Evolutionary conservation across 2,888 invertebrate species (phyloP).

Genomic region (Lepeophtheirus nordmannii): DNA sequence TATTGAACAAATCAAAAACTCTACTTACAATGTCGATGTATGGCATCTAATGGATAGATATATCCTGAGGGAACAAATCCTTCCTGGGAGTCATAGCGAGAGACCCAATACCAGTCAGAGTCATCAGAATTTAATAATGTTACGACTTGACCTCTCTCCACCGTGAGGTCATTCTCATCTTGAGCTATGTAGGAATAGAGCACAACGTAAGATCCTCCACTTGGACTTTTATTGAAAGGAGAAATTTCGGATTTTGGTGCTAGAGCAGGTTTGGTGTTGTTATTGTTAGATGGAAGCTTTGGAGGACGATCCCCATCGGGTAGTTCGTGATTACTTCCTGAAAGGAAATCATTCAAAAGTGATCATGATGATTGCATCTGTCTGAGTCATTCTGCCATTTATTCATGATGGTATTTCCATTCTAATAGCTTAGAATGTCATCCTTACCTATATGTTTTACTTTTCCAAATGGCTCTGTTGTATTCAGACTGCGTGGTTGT

Average conservation of each 20-base stretch:
- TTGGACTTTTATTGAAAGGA: conserved; percentile 24
- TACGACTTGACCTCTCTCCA: conserved; percentile 86
- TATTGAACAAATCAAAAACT: background rate
- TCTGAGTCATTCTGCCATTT: too few species aligned
- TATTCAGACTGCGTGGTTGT: background rate
- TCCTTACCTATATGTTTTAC: background rate
- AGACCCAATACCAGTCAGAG: conserved; percentile 60
- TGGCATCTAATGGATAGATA: conserved; percentile 72
- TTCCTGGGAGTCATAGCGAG: conserved; percentile 76
- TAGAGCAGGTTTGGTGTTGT: background rate
- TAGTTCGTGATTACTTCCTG: background rate
- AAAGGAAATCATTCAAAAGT: background rate
- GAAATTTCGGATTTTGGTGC: background rate
- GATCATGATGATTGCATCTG: background rate
- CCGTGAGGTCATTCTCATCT: conserved; percentile 85
- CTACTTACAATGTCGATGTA: conserved; percentile 30
- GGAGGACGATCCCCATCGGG: background rate
- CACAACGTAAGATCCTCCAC: conserved; percentile 50
- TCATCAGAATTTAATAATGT: conserved; percentile 56
- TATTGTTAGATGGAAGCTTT: background rate
- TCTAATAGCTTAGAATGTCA: too few species aligned
- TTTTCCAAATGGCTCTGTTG: conserved; percentile 5
- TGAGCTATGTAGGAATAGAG: conserved; percentile 80
- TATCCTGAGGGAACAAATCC: conserved; percentile 90
- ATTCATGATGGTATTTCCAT: too few species aligned